Conservation (phyloP, 2,797 vertebrate species). For the Eutrigla gurnardus region DNA sequence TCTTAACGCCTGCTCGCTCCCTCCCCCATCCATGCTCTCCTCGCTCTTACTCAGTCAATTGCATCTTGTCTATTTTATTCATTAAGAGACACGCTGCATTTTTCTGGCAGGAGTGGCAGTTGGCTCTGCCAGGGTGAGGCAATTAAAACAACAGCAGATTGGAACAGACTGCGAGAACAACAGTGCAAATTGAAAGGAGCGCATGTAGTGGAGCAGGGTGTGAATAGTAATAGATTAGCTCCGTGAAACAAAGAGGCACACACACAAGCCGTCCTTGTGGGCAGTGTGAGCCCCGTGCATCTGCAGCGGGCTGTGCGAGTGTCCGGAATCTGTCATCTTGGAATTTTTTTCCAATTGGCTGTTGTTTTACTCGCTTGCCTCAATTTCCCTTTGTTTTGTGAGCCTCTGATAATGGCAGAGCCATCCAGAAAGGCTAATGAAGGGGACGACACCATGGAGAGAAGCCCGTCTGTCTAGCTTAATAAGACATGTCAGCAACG, state of each 20-base stretch:
- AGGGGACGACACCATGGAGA: slow-evolving; percentile 51
- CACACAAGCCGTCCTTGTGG: slow-evolving; percentile 38
- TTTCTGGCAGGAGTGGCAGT: slow-evolving; percentile 76
- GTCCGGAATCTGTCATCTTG: slow-evolving; percentile 55
- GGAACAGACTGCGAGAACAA: slow-evolving; percentile 81
- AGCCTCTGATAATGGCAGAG: slow-evolving; percentile 52
- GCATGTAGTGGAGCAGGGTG: slow-evolving; percentile 69
- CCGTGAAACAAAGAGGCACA: slow-evolving; percentile 64
- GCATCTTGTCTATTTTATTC: slow-evolving; percentile 75
- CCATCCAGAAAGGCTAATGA: slow-evolving; percentile 59
- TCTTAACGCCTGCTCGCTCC: slow-evolving; percentile 2
- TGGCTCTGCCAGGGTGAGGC: slow-evolving; percentile 76
- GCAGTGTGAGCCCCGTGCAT: slow-evolving; percentile 51
- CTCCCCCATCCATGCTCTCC: slow-evolving; percentile 30
- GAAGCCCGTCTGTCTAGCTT: slow-evolving; percentile 35
- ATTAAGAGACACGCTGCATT: slow-evolving; percentile 79
- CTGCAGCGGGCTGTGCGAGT: slow-evolving; percentile 49
- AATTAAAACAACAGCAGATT: slow-evolving; percentile 85
- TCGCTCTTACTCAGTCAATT: slow-evolving; percentile 62
- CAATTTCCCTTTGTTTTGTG: slow-evolving; percentile 52
- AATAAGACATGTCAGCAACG: slow-evolving; percentile 50
- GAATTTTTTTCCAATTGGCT: slow-evolving; percentile 44
- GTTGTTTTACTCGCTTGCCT: slow-evolving; percentile 38
- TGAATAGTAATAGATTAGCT: slow-evolving; percentile 80
- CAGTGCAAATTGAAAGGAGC: slow-evolving; percentile 79